Base-by-base conservation (phyloP, 2,888 invertebrate genomes). In the Caenorhabditis imperialis region DNA sequence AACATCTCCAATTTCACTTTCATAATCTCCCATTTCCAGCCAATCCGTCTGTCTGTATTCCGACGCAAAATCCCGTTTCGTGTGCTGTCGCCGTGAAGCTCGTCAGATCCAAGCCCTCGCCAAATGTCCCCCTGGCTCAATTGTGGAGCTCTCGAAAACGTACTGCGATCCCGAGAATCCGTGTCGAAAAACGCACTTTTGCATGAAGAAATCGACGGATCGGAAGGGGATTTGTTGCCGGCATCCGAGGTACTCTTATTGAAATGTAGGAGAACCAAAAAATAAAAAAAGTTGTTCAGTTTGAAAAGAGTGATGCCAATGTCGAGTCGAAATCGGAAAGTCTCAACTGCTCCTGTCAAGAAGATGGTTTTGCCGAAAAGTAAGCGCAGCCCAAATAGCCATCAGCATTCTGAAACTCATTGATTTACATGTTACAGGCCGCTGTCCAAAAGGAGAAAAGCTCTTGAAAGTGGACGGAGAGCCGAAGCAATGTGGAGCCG, bases 61-160 rank as follows among this genome's bases (percentile, higher is more conserved):
- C 14, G 84, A 84, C 47, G 62, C 55, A 42, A 60, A 83, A 25
- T 61, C 74, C n/a, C 71, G 84, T 33, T 85, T 85, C 35, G 84
- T 85, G 6, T 85, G 85, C 50, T 85, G 85, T 54, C 70, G 77
- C 20, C 67, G 85, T 5, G 81, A 81, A 40, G 70, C 75, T 12
- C 58, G 81, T 22, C 69, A 61, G 12, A 62, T 70, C n/a, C 62
- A 51, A 10, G 57, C 67, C 3, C 62, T 78, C 3, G 74, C 74
- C 7, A 76, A 63, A 57, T 73, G 76, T 30, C 76, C 78, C 10
- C 75, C 62, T 5, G 78, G 78, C 6, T 75, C 78, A 8, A 50
- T 71, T n/a, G 37, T 69, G 22, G 65, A 78, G 25, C 23, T 57
- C 4, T 27, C 53, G 6, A 65, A 75, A 8, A 48, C 70, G 8